Percentiles rank a stretch among this genome's conserved stretches.
Conservation (phyloP, 1,140 invertebrate genomes). For the Hycleus cichorii region DNA sequence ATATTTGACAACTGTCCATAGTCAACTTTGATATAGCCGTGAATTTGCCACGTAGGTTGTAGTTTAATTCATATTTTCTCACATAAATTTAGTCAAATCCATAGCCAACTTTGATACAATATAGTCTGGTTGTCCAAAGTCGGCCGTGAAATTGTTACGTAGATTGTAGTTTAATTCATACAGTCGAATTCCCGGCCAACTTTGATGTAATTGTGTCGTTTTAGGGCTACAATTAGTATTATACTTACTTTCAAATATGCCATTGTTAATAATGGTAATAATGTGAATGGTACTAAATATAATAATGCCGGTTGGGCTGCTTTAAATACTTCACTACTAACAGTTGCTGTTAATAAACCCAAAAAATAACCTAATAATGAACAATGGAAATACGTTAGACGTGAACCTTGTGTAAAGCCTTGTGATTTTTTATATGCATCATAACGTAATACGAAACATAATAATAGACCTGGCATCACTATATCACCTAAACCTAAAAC, state of each 20-base stretch:
- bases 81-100: too few species aligned
- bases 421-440: conserved; percentile 93
- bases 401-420: conserved; percentile 38
- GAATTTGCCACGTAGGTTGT: neutral
- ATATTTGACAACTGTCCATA: too few species aligned
- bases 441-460: conserved; percentile 93
- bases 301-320: conserved; percentile 94
- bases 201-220: too few species aligned
- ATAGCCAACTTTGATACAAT: too few species aligned
- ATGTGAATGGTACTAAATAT: conserved; percentile 94
- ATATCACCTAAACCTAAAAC: conserved; percentile 80
- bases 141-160: neutral
- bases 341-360: conserved; percentile 91
- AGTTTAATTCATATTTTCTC: neutral
- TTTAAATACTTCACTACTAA: conserved; percentile 95
- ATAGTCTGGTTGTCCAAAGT: too few species aligned
- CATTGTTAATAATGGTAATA: conserved; percentile 92
- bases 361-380: conserved; percentile 96
- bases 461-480: conserved; percentile 92
- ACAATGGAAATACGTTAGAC: conserved; percentile 90
- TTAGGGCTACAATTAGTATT: neutral
- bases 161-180: neutral
- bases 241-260: conserved; percentile 86
- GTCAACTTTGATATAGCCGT: too few species aligned
- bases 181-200: too few species aligned